Percentiles rank a stretch among this genome's conserved stretches.
Conservation (phyloP, 2,113 vertebrate genomes). For the Sprattus sprattus region DNA sequence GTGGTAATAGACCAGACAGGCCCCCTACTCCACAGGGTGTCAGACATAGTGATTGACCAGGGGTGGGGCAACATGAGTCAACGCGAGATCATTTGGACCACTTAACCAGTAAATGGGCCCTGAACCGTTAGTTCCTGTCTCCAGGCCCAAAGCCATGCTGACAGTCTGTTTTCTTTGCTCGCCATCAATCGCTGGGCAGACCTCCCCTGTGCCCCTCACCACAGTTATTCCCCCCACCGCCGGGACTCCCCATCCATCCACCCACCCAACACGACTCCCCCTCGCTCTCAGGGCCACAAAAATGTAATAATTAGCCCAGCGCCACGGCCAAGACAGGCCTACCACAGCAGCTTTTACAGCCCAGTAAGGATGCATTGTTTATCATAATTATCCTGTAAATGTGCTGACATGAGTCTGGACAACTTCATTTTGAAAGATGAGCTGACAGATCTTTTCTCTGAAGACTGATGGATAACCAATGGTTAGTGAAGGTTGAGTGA, state of each 20-base stretch:
- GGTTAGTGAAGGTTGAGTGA: neutral
- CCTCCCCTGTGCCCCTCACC: neutral
- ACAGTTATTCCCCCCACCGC: neutral
- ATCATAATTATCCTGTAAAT: constrained; percentile 3
- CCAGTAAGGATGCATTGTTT: neutral
- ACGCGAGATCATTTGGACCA: neutral
- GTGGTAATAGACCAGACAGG: too few relatives aligned
- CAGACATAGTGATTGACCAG: neutral
- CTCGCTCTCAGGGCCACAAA: neutral
- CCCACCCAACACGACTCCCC: neutral
- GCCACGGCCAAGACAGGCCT: neutral
- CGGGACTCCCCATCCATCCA: neutral
- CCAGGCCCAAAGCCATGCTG: neutral
- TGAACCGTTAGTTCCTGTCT: neutral
- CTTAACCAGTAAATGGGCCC: neutral
- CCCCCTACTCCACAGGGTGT: neutral
- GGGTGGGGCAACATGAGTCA: neutral
- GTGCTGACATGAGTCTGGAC: neutral
- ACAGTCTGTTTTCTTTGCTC: neutral
- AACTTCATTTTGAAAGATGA: neutral
- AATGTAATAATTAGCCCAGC: neutral
- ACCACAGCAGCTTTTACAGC: neutral
- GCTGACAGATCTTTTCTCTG: neutral
- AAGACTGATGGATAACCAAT: neutral
- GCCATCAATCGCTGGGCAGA: neutral